These are phyloP conservation scores for Dione vanillae DNA, from an alignment of 2,888 invertebrate species.

Conservation along the genomic window DNA sequence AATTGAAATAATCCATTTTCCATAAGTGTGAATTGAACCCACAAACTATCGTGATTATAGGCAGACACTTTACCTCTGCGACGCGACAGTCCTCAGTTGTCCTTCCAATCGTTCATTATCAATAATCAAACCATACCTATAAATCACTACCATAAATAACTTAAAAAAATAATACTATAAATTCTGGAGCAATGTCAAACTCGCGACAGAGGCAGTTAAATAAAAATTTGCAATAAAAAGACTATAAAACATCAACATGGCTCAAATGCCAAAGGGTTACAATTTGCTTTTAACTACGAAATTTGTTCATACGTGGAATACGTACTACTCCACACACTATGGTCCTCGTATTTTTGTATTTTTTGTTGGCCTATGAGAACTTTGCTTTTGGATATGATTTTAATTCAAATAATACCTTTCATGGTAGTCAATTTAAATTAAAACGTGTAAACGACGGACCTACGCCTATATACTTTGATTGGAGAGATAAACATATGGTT, in stretches of 20 bases:
- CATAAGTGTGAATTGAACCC: too few species aligned
- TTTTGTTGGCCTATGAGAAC: slow-evolving; percentile 11
- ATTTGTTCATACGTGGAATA: slow-evolving; percentile 39
- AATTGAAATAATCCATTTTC: too few species aligned
- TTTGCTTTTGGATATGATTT: neutral
- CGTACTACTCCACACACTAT: slow-evolving; percentile 36
- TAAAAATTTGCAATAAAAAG: slow-evolving; percentile 53
- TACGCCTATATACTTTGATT: slow-evolving; percentile 54
- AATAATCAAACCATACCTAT: slow-evolving; percentile 35
- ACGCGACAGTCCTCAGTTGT: too few species aligned
- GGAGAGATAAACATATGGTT: slow-evolving; percentile 53
- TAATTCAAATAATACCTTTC: neutral
- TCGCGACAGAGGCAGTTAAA: slow-evolving; percentile 49
- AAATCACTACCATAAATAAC: slow-evolving; percentile 41
- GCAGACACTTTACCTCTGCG: too few species aligned
- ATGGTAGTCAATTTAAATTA: neutral
- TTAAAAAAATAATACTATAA: slow-evolving; percentile 41
- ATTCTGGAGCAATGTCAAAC: slow-evolving; percentile 48
- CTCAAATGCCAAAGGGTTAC: slow-evolving; percentile 49
- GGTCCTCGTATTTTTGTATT: slow-evolving; percentile 8
- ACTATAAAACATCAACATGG: slow-evolving; percentile 50
- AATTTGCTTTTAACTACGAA: slow-evolving; percentile 47
- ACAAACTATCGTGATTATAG: too few species aligned
- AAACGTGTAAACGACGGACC: slow-evolving; percentile 38
- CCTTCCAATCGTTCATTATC: neutral